Conservation (phyloP, 2,113 vertebrate species). For the Anolis carolinensis region DNA sequence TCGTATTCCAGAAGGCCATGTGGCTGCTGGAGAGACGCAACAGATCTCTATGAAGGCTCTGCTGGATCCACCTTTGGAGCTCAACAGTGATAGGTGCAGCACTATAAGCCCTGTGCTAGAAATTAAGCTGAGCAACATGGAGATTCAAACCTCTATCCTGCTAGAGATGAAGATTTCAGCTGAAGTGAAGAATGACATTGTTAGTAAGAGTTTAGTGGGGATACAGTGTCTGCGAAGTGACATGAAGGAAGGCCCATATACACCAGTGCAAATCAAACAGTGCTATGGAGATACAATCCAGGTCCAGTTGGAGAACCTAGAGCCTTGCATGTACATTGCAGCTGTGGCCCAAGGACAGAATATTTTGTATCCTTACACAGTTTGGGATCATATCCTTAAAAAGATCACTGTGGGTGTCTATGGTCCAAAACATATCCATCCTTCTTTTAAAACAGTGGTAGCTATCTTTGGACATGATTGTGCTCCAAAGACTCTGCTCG, state of each 20-base stretch:
- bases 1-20: constrained; percentile 88
- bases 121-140: constrained; percentile 93
- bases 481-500: constrained; percentile 90
- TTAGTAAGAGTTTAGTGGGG: constrained; percentile 78
- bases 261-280: constrained; percentile 76
- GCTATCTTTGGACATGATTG: constrained; percentile 94
- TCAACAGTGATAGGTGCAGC: constrained; percentile 90
- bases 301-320: constrained; percentile 89
- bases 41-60: constrained; percentile 94
- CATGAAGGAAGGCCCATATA: constrained; percentile 90
- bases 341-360: constrained; percentile 83
- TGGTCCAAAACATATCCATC: constrained; percentile 95
- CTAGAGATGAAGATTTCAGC: constrained; percentile 93
- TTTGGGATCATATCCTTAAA: constrained; percentile 94
- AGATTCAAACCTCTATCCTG: constrained; percentile 84
- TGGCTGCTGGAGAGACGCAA: constrained; percentile 85
- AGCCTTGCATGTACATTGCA: constrained; percentile 94
- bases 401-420: constrained; percentile 92
- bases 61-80: constrained; percentile 90
- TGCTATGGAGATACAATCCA: constrained; percentile 88
- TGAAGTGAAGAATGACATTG: constrained; percentile 81
- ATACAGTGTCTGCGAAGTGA: constrained; percentile 90
- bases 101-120: constrained; percentile 93
- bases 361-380: constrained; percentile 82
- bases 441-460: constrained; percentile 93